Base-by-base conservation (phyloP, 30 jellyfish, hydroid and myxozoan genomes). In the Hydractinia symbiolongicarpus region DNA sequence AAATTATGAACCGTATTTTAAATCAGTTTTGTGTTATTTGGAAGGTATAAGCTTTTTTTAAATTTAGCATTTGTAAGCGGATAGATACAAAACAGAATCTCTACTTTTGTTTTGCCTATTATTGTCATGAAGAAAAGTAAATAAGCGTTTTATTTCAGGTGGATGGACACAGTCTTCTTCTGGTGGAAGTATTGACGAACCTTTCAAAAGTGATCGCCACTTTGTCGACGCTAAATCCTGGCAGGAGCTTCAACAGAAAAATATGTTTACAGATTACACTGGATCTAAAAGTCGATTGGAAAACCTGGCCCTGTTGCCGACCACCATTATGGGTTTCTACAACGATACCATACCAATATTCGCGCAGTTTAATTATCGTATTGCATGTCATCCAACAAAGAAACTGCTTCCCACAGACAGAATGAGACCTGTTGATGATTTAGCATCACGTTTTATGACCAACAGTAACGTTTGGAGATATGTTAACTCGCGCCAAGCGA, bases 151-250 rank as follows among this genome's bases (percentile, higher is more conserved):
- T 64, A 0, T 6, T 64, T 7, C 9, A 64, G 95, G 97, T 56
- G 97, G 91, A 2, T 90, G 97, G 97, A 90, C 97, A 40, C 72
- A 83, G 13, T 73, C 95, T 13, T 44, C 19, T 4, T 30, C 44
- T 30, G 95, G 95, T 10, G 30, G 83, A 14, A 55, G 86, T 5
- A 54, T 90, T 11, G 97, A 90, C 16, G 97, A 90, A 51, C 95
- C 95, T 0, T 86, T 85, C 64, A 86, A 79, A 82, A 85, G 95
- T 71, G 97, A 90, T 73, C 85, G 97, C 11, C 97, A 90, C 66
- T 81, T 81, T 53, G 86, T 86, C 40, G 97, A 90, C 66, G 97
- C 97, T 14, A 79, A 86, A 55, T 58, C 73, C 6, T 90, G 97
- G 97, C 89, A 80, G 49, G 97, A 90, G 30, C 76, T 90, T 83